Base-by-base conservation (phyloP, 2,113 vertebrate genomes). In the Gymnocephalus cernua region DNA sequence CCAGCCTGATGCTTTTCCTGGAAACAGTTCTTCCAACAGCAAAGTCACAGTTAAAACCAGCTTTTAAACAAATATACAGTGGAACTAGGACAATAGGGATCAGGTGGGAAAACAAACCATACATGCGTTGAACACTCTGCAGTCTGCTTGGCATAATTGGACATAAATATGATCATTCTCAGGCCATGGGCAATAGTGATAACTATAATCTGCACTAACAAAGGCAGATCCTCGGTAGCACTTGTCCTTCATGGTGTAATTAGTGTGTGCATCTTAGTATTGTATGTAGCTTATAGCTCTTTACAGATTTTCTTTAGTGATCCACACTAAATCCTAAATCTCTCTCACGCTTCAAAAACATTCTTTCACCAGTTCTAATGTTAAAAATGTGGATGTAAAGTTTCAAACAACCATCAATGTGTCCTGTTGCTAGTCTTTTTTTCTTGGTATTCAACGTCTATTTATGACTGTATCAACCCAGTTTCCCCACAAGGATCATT, bases 1-100 rank as follows among this genome's bases (percentile, higher is more conserved):
- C 89, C 90, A 83, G 87, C 73, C 78, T 79, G 84, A 86, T 84
- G 85, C 86, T 90, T 90, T 93, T 93, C 87, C 73, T 89, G 87
- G 90, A 93, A 91, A 88, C 76, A 71, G 56, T 59, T 85, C 83
- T 85, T 89, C 77, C 68, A 90, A 87, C 75, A 79, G 77, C 77
- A 86, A 85, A 87, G 85, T 85, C 83, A 65, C 79, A 89, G 80
- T 84, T 69, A 76, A 90, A 85, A 77, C 77, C 45, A 58, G 57
- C 66, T 86, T 89, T 41, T 84, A 80, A 71, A 75, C 79, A 89
- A 84, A 89, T 86, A 87, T 79, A 82, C 48, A 79, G 53, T 41
- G 48, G 68, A 86, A 89, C 78, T 79, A 51, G 86, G 69, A 81
- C 74, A 82, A 74, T 56, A 23, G 61, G n/a, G 45, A 72, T 82